Conservation (phyloP, 2,888 invertebrate species). For the Aradus depressus region DNA sequence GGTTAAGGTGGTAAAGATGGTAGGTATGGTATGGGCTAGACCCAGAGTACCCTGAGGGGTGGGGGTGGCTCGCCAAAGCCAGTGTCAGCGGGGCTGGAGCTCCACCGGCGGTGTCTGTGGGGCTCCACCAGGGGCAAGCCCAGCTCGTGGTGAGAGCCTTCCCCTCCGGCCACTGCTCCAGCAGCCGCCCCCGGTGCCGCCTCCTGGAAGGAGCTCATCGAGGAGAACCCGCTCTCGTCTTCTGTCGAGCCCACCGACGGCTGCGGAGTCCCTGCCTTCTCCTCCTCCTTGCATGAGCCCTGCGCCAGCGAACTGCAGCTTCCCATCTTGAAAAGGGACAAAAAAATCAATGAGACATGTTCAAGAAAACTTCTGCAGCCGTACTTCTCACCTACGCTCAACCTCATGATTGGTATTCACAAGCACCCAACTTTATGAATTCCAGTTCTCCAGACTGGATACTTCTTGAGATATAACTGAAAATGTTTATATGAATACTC, state of each 20-base stretch:
- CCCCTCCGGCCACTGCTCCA: background rate
- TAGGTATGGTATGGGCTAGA: slow-evolving; percentile 25
- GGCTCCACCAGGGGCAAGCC: slow-evolving; percentile 30
- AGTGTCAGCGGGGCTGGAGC: slow-evolving; percentile 29
- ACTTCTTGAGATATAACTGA: no score
- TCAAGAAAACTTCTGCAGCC: no score
- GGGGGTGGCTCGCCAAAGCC: slow-evolving; percentile 24
- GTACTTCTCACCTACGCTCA: no score
- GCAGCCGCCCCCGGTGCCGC: slow-evolving; percentile 1
- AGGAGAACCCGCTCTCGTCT: slow-evolving; percentile 77
- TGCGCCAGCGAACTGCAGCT: slow-evolving; percentile 31
- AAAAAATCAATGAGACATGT: no score
- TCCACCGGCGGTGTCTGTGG: slow-evolving; percentile 29
- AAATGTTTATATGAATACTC: no score
- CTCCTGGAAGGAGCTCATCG: slow-evolving; percentile 74
- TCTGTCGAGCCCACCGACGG: slow-evolving; percentile 40
- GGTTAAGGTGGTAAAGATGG: slow-evolving; percentile 3
- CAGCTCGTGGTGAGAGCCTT: slow-evolving; percentile 30
- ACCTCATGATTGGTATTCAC: no score
- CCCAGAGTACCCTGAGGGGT: slow-evolving; percentile 30
- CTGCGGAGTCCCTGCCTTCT: slow-evolving; percentile 33
- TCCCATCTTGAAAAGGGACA: slow-evolving; percentile 26
- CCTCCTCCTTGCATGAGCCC: slow-evolving; percentile 29
- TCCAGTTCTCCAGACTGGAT: no score
- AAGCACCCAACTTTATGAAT: no score